Base-by-base conservation (phyloP, 2,888 invertebrate genomes). In the Melipona bicolor region DNA sequence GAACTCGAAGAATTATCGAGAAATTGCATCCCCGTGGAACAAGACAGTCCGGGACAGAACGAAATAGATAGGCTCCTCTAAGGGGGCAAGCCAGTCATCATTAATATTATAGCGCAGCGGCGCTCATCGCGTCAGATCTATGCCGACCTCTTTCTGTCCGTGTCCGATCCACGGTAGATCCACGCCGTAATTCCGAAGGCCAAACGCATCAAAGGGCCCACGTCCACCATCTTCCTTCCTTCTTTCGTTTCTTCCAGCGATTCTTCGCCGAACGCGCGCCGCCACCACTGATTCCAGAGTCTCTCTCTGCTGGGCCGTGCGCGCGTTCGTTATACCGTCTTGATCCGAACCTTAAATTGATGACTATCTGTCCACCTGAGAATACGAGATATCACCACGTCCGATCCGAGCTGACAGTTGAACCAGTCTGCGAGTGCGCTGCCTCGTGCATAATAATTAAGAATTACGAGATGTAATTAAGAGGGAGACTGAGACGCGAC, bases 61-160 rank as follows among this genome's bases (percentile, higher is more conserved):
- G 82, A 81, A 84, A 86, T 89, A 87, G 88, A 89, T 87, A 86
- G 89, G 84, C 86, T 88, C 73, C 73, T 84, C 83, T 84, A 84
- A 77, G 81, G 85, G 83, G 84, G 79, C 81, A 74, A 85, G 87
- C 91, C 85, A 91, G 92, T 91, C 91, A 93, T 93, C 93, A 93
- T 93, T 93, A 93, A 93, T 93, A 93, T 93, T 92, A 92, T 87
- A 90, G 90, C 89, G 87, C 91, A 90, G 89, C 90, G 91, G 88
- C 90, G 92, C 90, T 90, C 92, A 90, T 92, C 92, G 91, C 93
- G 91, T 93, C 93, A 93, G 93, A 93, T 93, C 93, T 93, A 92
- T 91, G 92, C 92, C 93, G 93, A 91, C 92, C 91, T 92, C 92
- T 91, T 91, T 91, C 90, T 91, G 90, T 91, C 90, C 90, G 84